Evolutionary conservation across 2,888 invertebrate genomes (phyloP).

Genomic region (Gerris lacustris): DNA sequence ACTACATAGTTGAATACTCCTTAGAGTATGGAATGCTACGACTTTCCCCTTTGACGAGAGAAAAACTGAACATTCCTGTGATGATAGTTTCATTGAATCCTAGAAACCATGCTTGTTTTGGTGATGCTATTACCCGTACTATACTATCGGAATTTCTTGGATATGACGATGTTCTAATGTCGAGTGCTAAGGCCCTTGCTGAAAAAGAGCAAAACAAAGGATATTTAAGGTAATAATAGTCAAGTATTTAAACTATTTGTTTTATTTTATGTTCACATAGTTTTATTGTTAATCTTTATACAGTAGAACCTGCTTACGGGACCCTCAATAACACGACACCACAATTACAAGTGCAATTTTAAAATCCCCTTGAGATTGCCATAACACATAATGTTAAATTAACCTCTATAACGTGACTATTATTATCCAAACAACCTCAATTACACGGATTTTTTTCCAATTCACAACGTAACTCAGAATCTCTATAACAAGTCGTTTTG

Average conservation of each 20-base stretch:
- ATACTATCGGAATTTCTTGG: slow-evolving; percentile 87
- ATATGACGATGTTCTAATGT: slow-evolving; percentile 93
- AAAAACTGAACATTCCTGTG: slow-evolving; percentile 81
- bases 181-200: slow-evolving; percentile 86
- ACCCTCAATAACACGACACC: too few species aligned
- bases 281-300: too few species aligned
- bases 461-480: too few species aligned
- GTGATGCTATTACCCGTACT: slow-evolving; percentile 78
- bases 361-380: too few species aligned
- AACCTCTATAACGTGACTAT: too few species aligned
- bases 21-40: slow-evolving; percentile 92
- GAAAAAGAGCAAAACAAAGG: slow-evolving; percentile 96
- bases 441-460: too few species aligned
- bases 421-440: too few species aligned
- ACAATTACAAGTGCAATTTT: too few species aligned
- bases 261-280: background rate
- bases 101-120: slow-evolving; percentile 78
- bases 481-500: too few species aligned
- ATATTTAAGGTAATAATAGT: slow-evolving; percentile 53
- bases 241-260: background rate
- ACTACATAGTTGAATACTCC: slow-evolving; percentile 95
- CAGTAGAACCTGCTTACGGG: too few species aligned
- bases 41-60: slow-evolving; percentile 72
- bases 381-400: too few species aligned
- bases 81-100: slow-evolving; percentile 80